Conservation (phyloP, 2,888 invertebrate genomes). For the Epistrophe eligans region DNA sequence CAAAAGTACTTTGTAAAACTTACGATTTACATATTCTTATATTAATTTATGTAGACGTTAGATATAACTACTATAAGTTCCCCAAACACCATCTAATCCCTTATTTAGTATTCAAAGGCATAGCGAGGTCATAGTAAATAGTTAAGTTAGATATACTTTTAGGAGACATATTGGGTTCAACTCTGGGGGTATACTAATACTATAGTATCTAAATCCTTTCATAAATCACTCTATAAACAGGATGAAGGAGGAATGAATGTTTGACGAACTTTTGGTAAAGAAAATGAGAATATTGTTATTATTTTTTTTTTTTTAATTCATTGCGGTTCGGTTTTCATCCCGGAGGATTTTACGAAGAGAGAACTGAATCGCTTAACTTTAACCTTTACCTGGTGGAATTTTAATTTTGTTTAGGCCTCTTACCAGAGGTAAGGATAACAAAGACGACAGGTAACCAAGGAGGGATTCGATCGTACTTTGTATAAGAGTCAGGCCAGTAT, state of each 20-base stretch:
- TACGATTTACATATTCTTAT: constrained; percentile 52
- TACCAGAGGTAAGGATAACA: not conserved
- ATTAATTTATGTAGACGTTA: constrained; percentile 31
- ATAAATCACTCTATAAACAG: constrained; percentile 27
- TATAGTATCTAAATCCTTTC: constrained; percentile 6
- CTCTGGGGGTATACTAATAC: not conserved
- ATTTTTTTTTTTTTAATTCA: not conserved
- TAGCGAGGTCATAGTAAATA: constrained; percentile 1
- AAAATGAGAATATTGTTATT: not conserved
- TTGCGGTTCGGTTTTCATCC: constrained; percentile 18
- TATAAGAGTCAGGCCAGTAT: not conserved
- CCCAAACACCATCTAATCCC: constrained; percentile 1
- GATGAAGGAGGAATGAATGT: not conserved
- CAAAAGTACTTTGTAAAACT: constrained; percentile 19
- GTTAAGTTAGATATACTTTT: not conserved
- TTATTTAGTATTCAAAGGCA: constrained; percentile 29
- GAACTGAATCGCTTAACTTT: not conserved
- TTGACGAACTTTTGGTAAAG: not conserved
- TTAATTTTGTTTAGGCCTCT: not conserved
- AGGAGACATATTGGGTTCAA: not conserved
- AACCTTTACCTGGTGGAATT: not conserved
- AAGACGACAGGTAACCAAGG: not conserved
- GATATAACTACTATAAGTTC: not conserved
- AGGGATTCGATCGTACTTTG: not conserved
- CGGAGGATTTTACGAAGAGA: not conserved